Evolutionary conservation across 30 jellyfish, hydroid and myxozoan species (phyloP), one percentile per base, ranked within the genome.

Genomic region (Chrysaora quinquecirrha): DNA sequence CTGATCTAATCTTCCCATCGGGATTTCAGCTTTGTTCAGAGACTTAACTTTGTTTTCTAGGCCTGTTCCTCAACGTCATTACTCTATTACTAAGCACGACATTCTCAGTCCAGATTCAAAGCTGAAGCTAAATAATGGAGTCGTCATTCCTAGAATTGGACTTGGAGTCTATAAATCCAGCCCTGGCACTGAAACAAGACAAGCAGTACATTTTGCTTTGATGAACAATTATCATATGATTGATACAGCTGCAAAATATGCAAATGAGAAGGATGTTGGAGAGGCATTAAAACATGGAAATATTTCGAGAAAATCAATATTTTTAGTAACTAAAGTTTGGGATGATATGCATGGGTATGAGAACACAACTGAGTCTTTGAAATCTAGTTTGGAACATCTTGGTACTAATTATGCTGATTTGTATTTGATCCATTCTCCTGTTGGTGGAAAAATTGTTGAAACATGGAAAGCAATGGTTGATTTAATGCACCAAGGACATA

Each of bases 211-310:
- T 25, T 63, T 87, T 75, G 96, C 96, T 1, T 21, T 87, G 28
- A 29, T 70, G 30, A 67, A 29, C 34, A 82, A 82, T 20, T 87
- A 87, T 75, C 63, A 62, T 24, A 24, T 87, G 88, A 56, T 87
- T 48, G 96, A 87, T 30, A 87, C 96, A 0, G 96, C 96, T 20
- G 84, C 89, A 6, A 61, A 24, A 22, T 87, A 87, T 72, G 91
- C 85, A 28, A 87, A 87, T 78, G 96, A 87, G 32, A 69, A 68
- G 1, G 87, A 71, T 32, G 85, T 87, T 14, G 96, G 96, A 19
- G 78, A 60, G 23, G 96, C 89, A 7, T 29, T 87, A 49, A 35
- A 62, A 27, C 52, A 43, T 35, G 83, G n/a, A 9, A 63, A 49
- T 35, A 6, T 78, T 10, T 22, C 47, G 43, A 62, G 92, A 46